Evolutionary conservation across 2,797 vertebrate species (phyloP).

Genomic region (Manis crassicaudata): DNA sequence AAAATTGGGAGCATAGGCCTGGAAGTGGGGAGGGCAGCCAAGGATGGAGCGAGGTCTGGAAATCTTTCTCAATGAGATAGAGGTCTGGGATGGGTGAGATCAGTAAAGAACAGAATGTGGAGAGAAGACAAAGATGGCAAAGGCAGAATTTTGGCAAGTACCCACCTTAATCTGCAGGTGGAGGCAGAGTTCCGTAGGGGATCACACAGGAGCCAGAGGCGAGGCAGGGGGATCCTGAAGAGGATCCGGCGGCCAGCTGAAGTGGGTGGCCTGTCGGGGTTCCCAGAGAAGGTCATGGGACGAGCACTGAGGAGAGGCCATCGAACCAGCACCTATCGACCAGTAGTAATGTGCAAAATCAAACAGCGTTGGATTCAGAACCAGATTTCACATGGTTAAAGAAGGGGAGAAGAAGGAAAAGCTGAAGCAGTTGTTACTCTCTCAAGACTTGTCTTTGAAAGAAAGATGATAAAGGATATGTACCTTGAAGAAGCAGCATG

Average conservation of each 20-base stretch:
- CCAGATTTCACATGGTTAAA: background rate
- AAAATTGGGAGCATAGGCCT: background rate
- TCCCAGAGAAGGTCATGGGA: background rate
- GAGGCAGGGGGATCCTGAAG: background rate
- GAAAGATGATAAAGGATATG: background rate
- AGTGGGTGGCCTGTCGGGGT: too few species aligned
- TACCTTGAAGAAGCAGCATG: background rate
- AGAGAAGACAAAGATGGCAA: background rate
- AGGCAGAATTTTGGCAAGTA: background rate
- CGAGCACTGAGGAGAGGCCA: background rate
- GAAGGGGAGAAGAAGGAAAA: background rate
- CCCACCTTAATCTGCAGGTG: background rate
- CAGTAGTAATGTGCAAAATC: background rate
- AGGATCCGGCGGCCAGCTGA: background rate
- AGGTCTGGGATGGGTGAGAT: background rate
- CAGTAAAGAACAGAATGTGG: background rate
- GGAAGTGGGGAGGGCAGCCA: background rate
- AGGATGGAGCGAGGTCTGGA: background rate
- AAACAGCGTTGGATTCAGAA: background rate
- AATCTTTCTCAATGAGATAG: background rate
- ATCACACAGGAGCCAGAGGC: background rate
- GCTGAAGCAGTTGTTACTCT: background rate
- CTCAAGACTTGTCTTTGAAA: slow-evolving; percentile 10
- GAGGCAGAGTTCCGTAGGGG: background rate
- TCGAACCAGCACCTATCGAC: background rate